Evolutionary conservation across 2,888 invertebrate species (phyloP), one percentile per base, ranked within the genome.

Genomic region (Rhamphomyia laevipes): DNA sequence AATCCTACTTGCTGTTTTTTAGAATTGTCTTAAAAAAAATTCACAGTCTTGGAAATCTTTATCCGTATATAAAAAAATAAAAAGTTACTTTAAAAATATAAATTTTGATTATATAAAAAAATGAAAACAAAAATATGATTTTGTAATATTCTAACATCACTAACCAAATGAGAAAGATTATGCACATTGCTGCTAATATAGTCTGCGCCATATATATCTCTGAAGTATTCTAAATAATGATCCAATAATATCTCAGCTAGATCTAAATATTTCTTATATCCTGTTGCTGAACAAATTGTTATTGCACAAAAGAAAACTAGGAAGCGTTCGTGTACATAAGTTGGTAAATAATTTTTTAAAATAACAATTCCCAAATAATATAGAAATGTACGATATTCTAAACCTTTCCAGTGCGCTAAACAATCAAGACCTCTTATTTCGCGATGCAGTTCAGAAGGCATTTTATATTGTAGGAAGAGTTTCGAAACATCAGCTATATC

Each of bases 131-230:
- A n/a, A n/a, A n/a, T n/a, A n/a, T n/a, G n/a, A n/a, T n/a, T n/a
- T n/a, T n/a, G n/a, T n/a, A n/a, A n/a, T n/a, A n/a, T n/a, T n/a
- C n/a, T n/a, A n/a, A 58, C 61, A 53, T 68, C 67, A 48, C 59
- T 56, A 18, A 63, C 57, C 31, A 67, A 42, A 56, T 68, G 67
- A 27, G 58, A 50, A 15, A 68, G 51, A 38, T 58, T 57, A 55
- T 68, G 68, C 6, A 67, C 57, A 58, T 69, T 68, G 51, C 64
- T 63, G 11, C 58, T 58, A 12, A 65, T 50, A 49, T 55, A 55
- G 33, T 63, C 57, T 49, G 56, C 51, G 11, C 63, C 63, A 58
- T 67, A 67, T 31, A 64, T 45, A 37, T 58, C 52, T 31, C 55
- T 44, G 55, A 48, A 57, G 21, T 33, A 31, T 55, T 56, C 52